phyloP scores from a whole-genome alignment of 2,888 invertebrate species.

The Drosophila helvetica region DNA sequence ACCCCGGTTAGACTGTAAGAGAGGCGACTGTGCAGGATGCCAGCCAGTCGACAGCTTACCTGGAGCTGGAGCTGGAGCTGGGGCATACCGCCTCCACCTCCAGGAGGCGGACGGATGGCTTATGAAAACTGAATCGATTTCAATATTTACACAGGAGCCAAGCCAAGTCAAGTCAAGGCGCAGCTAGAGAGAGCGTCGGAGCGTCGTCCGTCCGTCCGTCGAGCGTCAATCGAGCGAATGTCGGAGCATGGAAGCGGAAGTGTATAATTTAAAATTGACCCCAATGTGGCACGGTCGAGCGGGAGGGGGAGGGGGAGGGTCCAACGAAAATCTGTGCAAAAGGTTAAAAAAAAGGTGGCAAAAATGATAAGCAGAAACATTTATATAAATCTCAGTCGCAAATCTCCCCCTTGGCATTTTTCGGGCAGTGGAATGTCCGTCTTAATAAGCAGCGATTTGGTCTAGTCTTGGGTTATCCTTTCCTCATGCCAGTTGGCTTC shows the following conservation, averaged over 20 bases:
- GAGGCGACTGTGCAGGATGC: conserved; percentile 22
- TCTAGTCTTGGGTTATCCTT: conserved; percentile 11
- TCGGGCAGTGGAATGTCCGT: conserved; percentile 2
- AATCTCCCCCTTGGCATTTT: background rate
- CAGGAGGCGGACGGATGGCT: conserved; percentile 30
- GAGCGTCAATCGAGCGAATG: conserved; percentile 73
- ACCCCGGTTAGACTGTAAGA: conserved; percentile 1
- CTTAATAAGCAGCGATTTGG: conserved; percentile 34
- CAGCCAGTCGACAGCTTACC: conserved; percentile 38
- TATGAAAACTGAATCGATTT: conserved; percentile 77
- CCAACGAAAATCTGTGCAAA: conserved; percentile 29
- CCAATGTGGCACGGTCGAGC: conserved; percentile 42
- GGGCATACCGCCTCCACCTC: too few species aligned
- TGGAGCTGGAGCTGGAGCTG: conserved; percentile 21
- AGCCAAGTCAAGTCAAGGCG: conserved; percentile 16
- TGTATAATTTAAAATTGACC: conserved; percentile 80
- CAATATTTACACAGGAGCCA: conserved; percentile 72
- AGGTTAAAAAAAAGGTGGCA: conserved; percentile 55
- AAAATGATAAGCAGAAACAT: conserved; percentile 60
- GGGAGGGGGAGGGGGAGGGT: background rate
- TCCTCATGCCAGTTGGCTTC: conserved; percentile 20
- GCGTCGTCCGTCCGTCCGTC: conserved; percentile 15
- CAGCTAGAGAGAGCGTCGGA: conserved; percentile 19
- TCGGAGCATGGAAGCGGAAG: conserved; percentile 71
- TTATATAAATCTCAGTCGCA: conserved; percentile 22